phyloP scores from a whole-genome alignment of 2,888 invertebrate genomes.

The Rhagium mordax region DNA sequence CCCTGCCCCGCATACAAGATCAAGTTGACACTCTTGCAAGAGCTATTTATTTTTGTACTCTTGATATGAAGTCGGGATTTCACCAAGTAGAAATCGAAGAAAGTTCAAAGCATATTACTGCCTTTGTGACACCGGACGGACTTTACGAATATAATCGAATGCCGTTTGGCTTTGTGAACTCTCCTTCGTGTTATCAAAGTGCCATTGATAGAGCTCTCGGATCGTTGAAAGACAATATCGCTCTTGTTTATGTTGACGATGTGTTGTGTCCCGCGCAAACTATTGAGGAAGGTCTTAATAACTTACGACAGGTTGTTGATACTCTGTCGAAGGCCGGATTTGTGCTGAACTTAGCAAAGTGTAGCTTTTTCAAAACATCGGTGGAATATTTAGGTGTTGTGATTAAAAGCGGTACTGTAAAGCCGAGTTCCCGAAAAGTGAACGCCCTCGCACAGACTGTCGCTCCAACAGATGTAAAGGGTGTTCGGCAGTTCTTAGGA shows the following conservation, averaged over 20 bases:
- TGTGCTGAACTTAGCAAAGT: no score
- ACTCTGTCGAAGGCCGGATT: no score
- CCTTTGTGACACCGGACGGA: slow-evolving; percentile 41
- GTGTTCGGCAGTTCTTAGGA: no score
- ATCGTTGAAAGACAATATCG: slow-evolving; percentile 39
- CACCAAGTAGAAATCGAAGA: no score
- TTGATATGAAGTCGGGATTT: slow-evolving; percentile 47
- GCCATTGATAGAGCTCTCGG: slow-evolving; percentile 43
- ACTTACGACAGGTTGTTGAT: neutral
- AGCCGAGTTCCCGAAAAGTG: no score
- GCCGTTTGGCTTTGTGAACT: slow-evolving; percentile 47
- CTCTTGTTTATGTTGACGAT: slow-evolving; percentile 46
- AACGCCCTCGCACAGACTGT: no score
- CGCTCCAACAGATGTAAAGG: no score
- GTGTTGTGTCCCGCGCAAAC: slow-evolving; percentile 37
- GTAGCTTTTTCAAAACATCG: no score
- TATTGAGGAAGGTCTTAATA: slow-evolving; percentile 23
- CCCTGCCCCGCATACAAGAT: slow-evolving; percentile 6
- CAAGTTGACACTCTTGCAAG: slow-evolving; percentile 11
- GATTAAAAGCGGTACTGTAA: no score
- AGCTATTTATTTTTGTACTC: slow-evolving; percentile 25
- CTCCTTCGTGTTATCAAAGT: slow-evolving; percentile 39
- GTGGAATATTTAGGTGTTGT: no score
- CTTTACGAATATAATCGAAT: no score
- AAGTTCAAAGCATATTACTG: slow-evolving; percentile 40